phyloP scores from a whole-genome alignment of 2,113 vertebrate genomes.

The Grammomys dolichurus region DNA sequence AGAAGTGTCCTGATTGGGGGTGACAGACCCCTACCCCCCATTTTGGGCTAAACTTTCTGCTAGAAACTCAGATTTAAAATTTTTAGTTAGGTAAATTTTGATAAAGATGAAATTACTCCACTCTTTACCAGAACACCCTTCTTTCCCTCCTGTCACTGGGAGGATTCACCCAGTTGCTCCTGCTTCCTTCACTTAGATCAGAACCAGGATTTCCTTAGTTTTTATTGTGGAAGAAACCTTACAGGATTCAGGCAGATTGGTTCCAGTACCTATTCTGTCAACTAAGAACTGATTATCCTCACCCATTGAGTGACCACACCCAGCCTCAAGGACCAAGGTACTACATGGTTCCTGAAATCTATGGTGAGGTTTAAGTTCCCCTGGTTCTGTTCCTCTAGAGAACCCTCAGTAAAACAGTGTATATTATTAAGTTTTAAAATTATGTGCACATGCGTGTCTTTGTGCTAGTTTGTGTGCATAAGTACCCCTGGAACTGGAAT shows the following conservation, averaged over 20 bases:
- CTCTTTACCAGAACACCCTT: background rate
- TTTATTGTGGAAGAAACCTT: background rate
- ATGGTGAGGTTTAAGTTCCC: background rate
- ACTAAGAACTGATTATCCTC: background rate
- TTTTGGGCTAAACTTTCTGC: background rate
- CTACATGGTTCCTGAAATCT: too few species aligned
- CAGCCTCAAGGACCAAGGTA: background rate
- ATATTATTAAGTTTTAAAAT: background rate
- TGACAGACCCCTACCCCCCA: rapidly evolving
- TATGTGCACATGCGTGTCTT: background rate
- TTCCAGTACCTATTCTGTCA: background rate
- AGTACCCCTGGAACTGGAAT: background rate
- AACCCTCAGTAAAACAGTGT: background rate
- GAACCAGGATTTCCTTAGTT: background rate
- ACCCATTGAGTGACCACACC: background rate
- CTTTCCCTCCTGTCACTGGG: background rate
- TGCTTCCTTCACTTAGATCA: background rate
- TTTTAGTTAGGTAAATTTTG: background rate
- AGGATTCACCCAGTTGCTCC: background rate
- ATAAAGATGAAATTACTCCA: background rate
- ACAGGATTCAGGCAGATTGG: background rate
- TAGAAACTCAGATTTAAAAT: background rate
- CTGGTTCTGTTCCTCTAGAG: background rate
- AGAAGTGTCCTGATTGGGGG: too few species aligned
- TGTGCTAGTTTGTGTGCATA: too few species aligned